Evolutionary conservation across 2,797 vertebrate genomes (phyloP).

Genomic region (Xyrichtys novacula): DNA sequence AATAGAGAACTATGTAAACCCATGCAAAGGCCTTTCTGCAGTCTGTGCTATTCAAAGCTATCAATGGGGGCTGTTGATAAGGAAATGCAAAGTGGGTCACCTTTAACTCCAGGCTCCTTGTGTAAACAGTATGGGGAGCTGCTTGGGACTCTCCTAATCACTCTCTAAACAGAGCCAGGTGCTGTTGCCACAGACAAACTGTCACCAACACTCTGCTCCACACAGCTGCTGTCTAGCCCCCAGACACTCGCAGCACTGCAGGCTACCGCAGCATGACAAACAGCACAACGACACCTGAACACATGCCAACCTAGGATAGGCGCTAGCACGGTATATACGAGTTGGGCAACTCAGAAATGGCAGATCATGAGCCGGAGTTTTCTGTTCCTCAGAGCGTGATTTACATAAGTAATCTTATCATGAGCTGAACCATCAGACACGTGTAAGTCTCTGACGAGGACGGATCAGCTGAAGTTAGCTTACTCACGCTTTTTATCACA

Average conservation of each 20-base stretch:
- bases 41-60: constrained; percentile 81
- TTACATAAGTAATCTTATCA: constrained; percentile 61
- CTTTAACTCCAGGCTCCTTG: constrained; percentile 82
- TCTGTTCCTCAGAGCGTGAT: constrained; percentile 38
- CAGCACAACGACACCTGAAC: constrained; percentile 75
- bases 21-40: constrained; percentile 83
- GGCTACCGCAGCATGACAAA: constrained; percentile 74
- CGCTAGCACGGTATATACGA: constrained; percentile 9
- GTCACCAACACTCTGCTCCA: constrained; percentile 80
- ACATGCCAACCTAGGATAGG: constrained; percentile 56
- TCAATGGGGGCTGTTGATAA: constrained; percentile 81
- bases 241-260: constrained; percentile 75
- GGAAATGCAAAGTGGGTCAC: constrained; percentile 85
- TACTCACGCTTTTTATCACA: constrained; percentile 13
- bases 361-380: constrained; percentile 28
- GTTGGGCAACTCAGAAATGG: constrained; percentile 42
- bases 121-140: constrained; percentile 83
- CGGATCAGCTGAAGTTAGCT: constrained; percentile 23
- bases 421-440: constrained; percentile 46
- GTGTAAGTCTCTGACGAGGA: constrained; percentile 36
- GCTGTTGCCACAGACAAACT: constrained; percentile 85
- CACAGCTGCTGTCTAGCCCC: constrained; percentile 81
- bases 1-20: constrained; percentile 78
- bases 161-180: constrained; percentile 86
- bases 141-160: constrained; percentile 84